These are phyloP conservation scores for Bugulina stolonifera DNA, from an alignment of 2,888 invertebrate species.

Conservation along the genomic window DNA sequence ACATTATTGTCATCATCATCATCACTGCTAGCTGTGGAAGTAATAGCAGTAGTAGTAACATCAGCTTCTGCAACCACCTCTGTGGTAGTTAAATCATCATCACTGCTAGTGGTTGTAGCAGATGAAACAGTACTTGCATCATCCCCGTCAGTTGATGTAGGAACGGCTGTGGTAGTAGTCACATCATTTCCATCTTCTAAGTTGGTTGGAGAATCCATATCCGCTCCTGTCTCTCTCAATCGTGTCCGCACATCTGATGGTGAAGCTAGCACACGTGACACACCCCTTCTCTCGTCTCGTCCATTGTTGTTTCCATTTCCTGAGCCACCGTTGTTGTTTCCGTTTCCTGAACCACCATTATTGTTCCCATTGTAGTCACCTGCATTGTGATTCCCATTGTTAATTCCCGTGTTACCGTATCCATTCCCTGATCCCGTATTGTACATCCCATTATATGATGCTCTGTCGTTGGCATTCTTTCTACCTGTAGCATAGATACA, in stretches of 20 bases:
- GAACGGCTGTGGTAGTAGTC: background rate
- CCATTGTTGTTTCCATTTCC: background rate
- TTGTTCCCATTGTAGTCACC: background rate
- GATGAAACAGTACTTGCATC: background rate
- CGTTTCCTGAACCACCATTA: background rate
- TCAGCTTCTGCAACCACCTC: background rate
- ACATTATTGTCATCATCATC: too few relatives aligned
- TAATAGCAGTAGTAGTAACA: background rate
- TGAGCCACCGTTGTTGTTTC: background rate
- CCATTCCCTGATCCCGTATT: background rate
- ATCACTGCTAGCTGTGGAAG: too few relatives aligned
- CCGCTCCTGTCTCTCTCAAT: background rate
- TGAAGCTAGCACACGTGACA: background rate
- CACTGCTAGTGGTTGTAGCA: background rate
- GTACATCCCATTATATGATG: slow-evolving; percentile 8
- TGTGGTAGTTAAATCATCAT: background rate
- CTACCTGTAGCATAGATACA: too few relatives aligned
- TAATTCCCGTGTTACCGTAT: background rate
- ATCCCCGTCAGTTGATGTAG: too few relatives aligned
- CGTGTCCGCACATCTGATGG: background rate
- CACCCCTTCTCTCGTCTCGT: background rate
- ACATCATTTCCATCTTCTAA: too few relatives aligned
- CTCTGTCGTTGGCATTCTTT: too few relatives aligned
- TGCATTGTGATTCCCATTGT: background rate
- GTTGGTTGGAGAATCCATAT: too few relatives aligned